phyloP scores from a whole-genome alignment of 2,797 vertebrate genomes.

The Australoheros facetus region DNA sequence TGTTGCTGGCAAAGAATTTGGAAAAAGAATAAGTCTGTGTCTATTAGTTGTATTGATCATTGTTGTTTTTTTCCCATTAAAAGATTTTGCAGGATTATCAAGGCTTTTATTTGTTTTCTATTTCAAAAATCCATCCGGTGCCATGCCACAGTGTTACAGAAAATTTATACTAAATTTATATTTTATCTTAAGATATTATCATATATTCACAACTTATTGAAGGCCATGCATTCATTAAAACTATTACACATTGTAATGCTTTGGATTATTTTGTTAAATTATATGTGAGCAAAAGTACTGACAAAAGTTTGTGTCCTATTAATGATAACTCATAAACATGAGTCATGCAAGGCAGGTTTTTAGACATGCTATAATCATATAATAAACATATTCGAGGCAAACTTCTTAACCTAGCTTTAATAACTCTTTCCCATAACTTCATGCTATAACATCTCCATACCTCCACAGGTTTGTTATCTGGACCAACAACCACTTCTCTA shows the following conservation, averaged over 20 bases:
- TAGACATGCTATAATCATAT: too few relatives aligned
- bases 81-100: slow-evolving; percentile 71
- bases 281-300: too few relatives aligned
- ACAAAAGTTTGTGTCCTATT: too few relatives aligned
- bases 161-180: neutral
- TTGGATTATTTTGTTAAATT: neutral
- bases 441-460: too few relatives aligned
- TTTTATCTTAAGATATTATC: neutral
- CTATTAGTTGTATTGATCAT: slow-evolving; percentile 74
- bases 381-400: too few relatives aligned
- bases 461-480: too few relatives aligned
- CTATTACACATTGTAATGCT: neutral
- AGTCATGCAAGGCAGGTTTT: too few relatives aligned
- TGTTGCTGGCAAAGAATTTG: slow-evolving; percentile 57
- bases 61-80: slow-evolving; percentile 60
- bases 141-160: neutral
- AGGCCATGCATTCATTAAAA: neutral
- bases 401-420: too few relatives aligned
- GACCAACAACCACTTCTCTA: too few relatives aligned
- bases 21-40: slow-evolving; percentile 66
- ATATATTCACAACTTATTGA: neutral
- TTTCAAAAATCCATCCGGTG: neutral
- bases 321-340: too few relatives aligned
- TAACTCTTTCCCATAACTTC: too few relatives aligned
- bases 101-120: neutral